phyloP scores from a whole-genome alignment of 2,888 invertebrate species.

The Tipula confusa region DNA sequence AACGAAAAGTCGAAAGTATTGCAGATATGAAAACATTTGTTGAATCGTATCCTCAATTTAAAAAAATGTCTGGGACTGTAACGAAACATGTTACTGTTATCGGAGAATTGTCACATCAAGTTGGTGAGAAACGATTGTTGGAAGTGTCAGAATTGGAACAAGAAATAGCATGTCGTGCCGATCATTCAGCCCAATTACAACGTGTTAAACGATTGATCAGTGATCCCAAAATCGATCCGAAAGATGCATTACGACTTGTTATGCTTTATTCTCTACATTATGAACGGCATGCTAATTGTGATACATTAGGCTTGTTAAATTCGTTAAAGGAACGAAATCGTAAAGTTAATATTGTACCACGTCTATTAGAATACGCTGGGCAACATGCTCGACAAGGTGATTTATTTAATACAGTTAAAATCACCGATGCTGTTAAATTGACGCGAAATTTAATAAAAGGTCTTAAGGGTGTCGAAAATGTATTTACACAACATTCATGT shows the following conservation, averaged over 20 bases:
- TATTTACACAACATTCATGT: constrained; percentile 98
- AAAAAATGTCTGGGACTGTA: constrained; percentile 93
- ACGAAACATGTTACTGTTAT: constrained; percentile 97
- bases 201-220: constrained; percentile 73
- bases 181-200: constrained; percentile 74
- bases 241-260: constrained; percentile 83
- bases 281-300: constrained; percentile 83
- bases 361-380: constrained; percentile 80
- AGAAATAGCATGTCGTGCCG: constrained; percentile 83
- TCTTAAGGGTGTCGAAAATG: constrained; percentile 94
- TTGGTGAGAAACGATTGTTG: constrained; percentile 71
- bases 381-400: constrained; percentile 76
- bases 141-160: constrained; percentile 93
- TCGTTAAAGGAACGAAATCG: constrained; percentile 68
- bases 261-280: constrained; percentile 91
- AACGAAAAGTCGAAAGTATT: constrained; percentile 96
- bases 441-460: constrained; percentile 52
- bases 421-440: constrained; percentile 88
- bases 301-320: constrained; percentile 70
- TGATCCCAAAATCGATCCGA: constrained; percentile 64
- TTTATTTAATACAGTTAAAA: constrained; percentile 81
- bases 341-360: constrained; percentile 58
- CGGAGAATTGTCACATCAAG: constrained; percentile 85
- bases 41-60: constrained; percentile 96
- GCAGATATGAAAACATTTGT: constrained; percentile 98